Evolutionary conservation across 2,888 invertebrate genomes (phyloP).

Genomic region (Pinctada fucata): DNA sequence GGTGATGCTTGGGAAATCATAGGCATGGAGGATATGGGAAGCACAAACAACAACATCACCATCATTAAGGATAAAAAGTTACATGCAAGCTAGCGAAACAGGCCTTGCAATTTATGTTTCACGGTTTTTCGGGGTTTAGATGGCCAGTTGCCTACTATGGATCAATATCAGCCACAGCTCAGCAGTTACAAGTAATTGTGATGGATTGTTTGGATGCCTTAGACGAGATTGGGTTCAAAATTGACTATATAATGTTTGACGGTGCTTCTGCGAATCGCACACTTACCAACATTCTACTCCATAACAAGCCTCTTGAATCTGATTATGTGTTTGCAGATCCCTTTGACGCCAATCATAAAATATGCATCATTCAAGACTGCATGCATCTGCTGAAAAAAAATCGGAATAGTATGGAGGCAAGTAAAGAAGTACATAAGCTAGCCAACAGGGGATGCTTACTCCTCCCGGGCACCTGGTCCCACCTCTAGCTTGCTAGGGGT

Average conservation of each 20-base stretch:
- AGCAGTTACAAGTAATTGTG: slow-evolving; percentile 36
- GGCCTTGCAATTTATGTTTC: slow-evolving; percentile 40
- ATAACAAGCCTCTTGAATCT: neutral
- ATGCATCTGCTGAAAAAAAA: slow-evolving; percentile 38
- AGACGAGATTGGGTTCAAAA: slow-evolving; percentile 38
- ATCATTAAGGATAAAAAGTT: no score
- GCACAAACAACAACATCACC: no score
- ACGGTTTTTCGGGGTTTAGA: slow-evolving; percentile 37
- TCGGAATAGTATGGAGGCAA: slow-evolving; percentile 40
- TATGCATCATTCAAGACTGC: slow-evolving; percentile 31
- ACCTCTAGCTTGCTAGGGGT: no score
- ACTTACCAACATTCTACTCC: slow-evolving; percentile 34
- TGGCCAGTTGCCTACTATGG: slow-evolving; percentile 48
- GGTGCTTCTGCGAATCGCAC: slow-evolving; percentile 45
- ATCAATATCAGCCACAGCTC: slow-evolving; percentile 36
- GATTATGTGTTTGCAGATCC: slow-evolving; percentile 23
- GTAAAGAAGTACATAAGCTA: slow-evolving; percentile 21
- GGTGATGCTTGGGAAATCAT: no score
- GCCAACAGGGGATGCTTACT: no score
- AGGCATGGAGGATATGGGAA: no score
- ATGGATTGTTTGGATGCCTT: slow-evolving; percentile 44
- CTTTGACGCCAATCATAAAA: slow-evolving; percentile 19
- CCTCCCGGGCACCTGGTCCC: no score
- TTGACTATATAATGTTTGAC: slow-evolving; percentile 47
- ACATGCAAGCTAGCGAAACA: slow-evolving; percentile 42